These are phyloP conservation scores for Malurus elegans DNA, from an alignment of 2,113 vertebrate genomes.

Conservation along the genomic window DNA sequence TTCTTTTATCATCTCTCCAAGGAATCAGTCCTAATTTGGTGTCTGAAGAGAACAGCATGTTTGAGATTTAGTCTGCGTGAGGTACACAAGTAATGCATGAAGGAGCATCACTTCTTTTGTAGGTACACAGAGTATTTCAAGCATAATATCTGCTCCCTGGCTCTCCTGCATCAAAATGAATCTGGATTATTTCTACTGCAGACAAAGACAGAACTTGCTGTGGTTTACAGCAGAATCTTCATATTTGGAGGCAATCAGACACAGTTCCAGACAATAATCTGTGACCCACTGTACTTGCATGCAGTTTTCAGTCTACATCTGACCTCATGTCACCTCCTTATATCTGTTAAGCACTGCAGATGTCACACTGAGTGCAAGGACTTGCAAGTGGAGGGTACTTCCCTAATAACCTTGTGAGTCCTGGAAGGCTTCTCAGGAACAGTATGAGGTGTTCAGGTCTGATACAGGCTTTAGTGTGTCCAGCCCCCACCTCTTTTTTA, in stretches of 20 bases:
- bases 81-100: not conserved
- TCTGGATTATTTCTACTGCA: not conserved
- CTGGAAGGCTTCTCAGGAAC: not conserved
- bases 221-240: not conserved
- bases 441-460: not conserved
- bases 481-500: not conserved
- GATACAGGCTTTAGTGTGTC: not conserved
- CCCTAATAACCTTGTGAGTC: not conserved
- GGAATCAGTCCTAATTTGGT: not conserved
- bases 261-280: not conserved
- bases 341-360: not conserved
- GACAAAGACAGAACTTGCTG: not conserved
- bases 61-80: not conserved
- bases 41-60: not conserved
- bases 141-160: not conserved
- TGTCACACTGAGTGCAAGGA: not conserved
- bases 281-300: not conserved
- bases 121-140: not conserved
- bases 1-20: not conserved
- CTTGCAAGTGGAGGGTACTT: not conserved
- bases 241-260: not conserved
- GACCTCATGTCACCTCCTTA: not conserved
- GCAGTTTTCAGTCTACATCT: not conserved
- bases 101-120: not conserved
- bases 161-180: not conserved